Evolutionary conservation across 2,797 vertebrate species (phyloP).

Genomic region (Strix occidentalis): DNA sequence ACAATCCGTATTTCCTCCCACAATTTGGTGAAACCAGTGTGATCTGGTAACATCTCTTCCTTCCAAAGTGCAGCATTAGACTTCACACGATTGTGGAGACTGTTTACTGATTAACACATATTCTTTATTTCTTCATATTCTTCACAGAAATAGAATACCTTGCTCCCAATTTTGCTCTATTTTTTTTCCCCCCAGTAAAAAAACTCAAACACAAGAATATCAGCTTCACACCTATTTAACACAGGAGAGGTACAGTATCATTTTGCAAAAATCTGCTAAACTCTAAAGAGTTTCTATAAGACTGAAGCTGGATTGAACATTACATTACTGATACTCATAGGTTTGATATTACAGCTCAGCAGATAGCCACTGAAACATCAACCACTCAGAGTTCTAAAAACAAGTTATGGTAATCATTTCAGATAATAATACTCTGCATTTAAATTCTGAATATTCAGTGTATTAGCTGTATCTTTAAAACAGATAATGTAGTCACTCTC

Average conservation of each 20-base stretch:
- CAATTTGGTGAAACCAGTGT: background rate
- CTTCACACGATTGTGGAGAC: rapidly evolving
- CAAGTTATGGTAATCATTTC: background rate
- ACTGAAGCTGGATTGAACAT: background rate
- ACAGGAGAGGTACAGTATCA: background rate
- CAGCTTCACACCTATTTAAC: background rate
- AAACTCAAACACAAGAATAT: background rate
- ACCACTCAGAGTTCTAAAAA: background rate
- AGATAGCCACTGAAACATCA: background rate
- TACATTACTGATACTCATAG: background rate
- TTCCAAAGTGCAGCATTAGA: background rate
- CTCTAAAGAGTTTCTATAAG: background rate
- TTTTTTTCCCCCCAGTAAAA: background rate
- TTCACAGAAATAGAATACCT: background rate
- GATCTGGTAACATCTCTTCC: background rate
- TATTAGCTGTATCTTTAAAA: background rate
- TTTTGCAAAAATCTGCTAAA: background rate
- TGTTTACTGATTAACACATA: rapidly evolving
- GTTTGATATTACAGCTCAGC: background rate
- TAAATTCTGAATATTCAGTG: background rate
- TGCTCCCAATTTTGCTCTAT: background rate
- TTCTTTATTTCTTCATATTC: background rate
- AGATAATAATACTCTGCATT: background rate
- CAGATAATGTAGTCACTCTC: background rate
- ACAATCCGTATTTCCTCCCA: background rate